Evolutionary conservation across 2,797 vertebrate species (phyloP).

Genomic region (Lemur catta): DNA sequence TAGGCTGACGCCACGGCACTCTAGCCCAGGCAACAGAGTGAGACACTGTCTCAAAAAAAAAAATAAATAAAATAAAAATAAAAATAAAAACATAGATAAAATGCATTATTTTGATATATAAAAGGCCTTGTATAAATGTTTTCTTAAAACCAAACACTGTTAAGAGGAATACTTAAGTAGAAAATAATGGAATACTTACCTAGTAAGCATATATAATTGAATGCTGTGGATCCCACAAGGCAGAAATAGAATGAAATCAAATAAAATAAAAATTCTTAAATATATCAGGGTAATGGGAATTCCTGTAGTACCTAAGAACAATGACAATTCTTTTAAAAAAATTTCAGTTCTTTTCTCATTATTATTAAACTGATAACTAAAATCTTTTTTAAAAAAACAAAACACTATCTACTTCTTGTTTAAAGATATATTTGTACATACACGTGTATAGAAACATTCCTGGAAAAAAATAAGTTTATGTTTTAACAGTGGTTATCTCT

Average conservation of each 20-base stretch:
- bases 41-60: too few relatives aligned
- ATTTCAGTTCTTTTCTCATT: slow-evolving; percentile 9
- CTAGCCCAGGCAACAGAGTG: too few relatives aligned
- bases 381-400: neutral
- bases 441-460: neutral
- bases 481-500: neutral
- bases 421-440: neutral
- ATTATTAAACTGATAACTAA: slow-evolving; percentile 38
- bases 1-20: too few relatives aligned
- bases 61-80: neutral
- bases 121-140: neutral
- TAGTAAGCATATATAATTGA: neutral
- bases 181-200: neutral
- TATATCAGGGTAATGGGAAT: slow-evolving; percentile 13
- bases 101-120: neutral
- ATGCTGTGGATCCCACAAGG: neutral
- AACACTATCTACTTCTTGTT: neutral
- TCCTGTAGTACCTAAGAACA: neutral
- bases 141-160: slow-evolving; percentile 39
- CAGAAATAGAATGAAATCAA: slow-evolving; percentile 20
- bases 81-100: slow-evolving; percentile 32
- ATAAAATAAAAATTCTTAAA: neutral
- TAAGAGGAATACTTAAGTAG: neutral
- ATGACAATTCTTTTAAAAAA: neutral
- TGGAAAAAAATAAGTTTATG: neutral